These are phyloP conservation scores for Euspilapteryx auroguttella DNA, from an alignment of 2,888 invertebrate species.

Conservation along the genomic window DNA sequence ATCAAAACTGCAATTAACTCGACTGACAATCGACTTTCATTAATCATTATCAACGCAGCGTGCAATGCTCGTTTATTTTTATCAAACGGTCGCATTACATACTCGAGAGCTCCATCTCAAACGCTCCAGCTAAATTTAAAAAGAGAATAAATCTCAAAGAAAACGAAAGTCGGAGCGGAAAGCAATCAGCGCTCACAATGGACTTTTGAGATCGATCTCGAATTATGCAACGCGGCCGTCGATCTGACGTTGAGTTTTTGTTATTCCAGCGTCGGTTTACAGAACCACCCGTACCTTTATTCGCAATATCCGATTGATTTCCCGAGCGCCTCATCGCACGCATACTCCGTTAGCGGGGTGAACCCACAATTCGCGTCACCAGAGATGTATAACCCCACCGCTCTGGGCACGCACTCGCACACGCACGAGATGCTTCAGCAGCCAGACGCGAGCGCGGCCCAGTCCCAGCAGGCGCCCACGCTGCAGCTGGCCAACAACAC, in stretches of 20 bases:
- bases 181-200: neutral
- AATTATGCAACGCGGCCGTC: neutral
- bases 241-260: conserved; percentile 9
- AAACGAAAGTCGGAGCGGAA: neutral
- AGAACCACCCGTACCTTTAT: conserved; percentile 53
- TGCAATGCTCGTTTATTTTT: neutral
- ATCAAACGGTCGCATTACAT: neutral
- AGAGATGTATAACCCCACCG: conserved; percentile 49
- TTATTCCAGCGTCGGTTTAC: conserved; percentile 56
- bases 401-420: conserved; percentile 34
- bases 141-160: neutral
- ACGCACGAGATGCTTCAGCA: conserved; percentile 43
- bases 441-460: conserved; percentile 49
- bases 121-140: neutral
- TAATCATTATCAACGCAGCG: neutral
- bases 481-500: conserved; percentile 39
- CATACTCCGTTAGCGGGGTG: conserved; percentile 54
- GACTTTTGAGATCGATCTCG: neutral
- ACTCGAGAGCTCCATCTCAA: conserved; percentile 3
- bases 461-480: conserved; percentile 50
- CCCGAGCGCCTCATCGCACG: conserved; percentile 55
- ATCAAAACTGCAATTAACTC: conserved; percentile 4
- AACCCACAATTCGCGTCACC: conserved; percentile 48
- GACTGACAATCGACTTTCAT: conserved; percentile 3
- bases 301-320: conserved; percentile 59